Evolutionary conservation across 1,140 invertebrate genomes (phyloP), one percentile per base, ranked within the genome.

Genomic region (Pentalonia nigronervosa): DNA sequence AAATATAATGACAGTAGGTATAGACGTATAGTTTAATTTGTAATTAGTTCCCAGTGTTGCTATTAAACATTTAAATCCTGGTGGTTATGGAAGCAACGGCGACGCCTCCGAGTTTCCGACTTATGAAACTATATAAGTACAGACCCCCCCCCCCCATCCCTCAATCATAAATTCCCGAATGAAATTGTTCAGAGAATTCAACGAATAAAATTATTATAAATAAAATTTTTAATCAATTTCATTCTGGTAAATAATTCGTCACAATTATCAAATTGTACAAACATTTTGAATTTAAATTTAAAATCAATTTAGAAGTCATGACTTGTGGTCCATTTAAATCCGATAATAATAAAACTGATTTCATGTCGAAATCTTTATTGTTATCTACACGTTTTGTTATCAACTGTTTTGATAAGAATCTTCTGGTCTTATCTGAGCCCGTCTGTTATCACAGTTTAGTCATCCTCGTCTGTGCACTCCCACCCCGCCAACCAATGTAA

Each of bases 31-130:
- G 30, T 67, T n/a, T 30, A 67, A n/a, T 67, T 41, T 67, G 60
- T 67, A n/a, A 67, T 67, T 14, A n/a, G 3, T 34, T 76, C 9
- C 30, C 14, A 76, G 6, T 53, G 50, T 53, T 53, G 6, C 21
- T 20, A 17, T 11, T 17, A 50, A 50, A 21, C 50, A 41, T 20
- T 1, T 67, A n/a, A 67, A 76, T 11, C 23, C 30, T 76, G 4
- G n/a, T 7, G n/a, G 30, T 9, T 67, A 30, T n/a, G 4, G 0
- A 0, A 2, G 30, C 3, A 9, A 67, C 30, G 2, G 1, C 17
- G 48, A 48, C 14, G 11, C 48, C 30, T 6, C 30, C 14, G 11
- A n/a, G 2, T 67, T 67, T 76, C 60, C n/a, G 6, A 76, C 30
- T 67, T 67, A 14, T 14, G 9, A 67, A 30, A 67, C 6, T 76